A percentile compares a stretch with the other conserved stretches of the same genome.
Conservation (phyloP, 2,113 vertebrate genomes). For the Dromas ardeola region DNA sequence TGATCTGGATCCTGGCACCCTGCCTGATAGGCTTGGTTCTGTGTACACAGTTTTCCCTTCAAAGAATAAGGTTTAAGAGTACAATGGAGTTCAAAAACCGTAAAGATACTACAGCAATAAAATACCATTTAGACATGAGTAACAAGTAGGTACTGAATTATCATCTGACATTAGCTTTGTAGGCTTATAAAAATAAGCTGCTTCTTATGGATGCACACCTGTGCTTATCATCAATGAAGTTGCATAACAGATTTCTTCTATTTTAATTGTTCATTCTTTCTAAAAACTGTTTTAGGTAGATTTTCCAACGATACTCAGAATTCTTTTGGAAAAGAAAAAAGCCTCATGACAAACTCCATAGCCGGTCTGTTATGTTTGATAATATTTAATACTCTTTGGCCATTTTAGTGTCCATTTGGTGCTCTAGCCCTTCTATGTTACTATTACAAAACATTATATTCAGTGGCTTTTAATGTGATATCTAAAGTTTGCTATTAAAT, state of each 20-base stretch:
- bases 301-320: background rate
- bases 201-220: background rate
- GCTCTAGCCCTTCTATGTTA: background rate
- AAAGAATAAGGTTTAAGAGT: background rate
- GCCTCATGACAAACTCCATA: background rate
- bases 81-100: background rate
- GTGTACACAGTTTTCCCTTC: background rate
- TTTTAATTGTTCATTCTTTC: background rate
- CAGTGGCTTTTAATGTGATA: background rate
- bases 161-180: background rate
- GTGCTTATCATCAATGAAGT: background rate
- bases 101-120: slow-evolving; percentile 31
- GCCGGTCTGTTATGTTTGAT: background rate
- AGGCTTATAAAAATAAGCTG: background rate
- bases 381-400: background rate
- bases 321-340: background rate
- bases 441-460: background rate
- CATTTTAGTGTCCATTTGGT: background rate
- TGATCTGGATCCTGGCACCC: background rate
- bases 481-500: background rate
- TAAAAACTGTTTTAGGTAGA: background rate
- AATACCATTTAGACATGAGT: background rate
- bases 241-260: background rate
- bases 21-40: background rate
- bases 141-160: slow-evolving; percentile 16